These are phyloP conservation scores for Himantopus leucocephalus DNA, from an alignment of 2,113 vertebrate species.

Conservation along the genomic window DNA sequence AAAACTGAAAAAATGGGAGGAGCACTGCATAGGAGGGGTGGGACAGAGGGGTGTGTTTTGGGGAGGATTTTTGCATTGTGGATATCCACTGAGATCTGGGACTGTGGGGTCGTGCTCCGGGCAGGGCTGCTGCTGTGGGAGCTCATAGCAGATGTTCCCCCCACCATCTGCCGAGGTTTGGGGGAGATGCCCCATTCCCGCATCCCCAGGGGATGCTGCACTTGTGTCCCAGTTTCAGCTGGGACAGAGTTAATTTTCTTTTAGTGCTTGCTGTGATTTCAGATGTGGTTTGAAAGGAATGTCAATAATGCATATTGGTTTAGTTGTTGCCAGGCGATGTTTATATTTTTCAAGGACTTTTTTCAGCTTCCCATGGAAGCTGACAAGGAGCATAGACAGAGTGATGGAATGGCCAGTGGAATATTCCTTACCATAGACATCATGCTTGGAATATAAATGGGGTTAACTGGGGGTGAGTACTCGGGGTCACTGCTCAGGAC, in stretches of 20 bases:
- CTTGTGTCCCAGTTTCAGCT: too few species aligned
- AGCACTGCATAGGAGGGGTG: accelerated
- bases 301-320: not conserved
- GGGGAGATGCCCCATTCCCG: not conserved
- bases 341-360: not conserved
- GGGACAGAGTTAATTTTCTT: not conserved
- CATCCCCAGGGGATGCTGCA: not conserved
- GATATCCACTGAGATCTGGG: too few species aligned
- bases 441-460: not conserved
- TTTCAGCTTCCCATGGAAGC: not conserved
- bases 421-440: not conserved
- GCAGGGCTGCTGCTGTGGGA: not conserved
- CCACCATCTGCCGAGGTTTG: not conserved
- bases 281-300: not conserved
- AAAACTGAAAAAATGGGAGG: not conserved
- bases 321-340: not conserved
- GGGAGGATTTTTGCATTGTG: not conserved
- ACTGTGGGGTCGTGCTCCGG: accelerated
- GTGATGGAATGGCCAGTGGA: not conserved
- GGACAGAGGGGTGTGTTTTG: too few species aligned
- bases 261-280: not conserved
- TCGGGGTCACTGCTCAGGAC: not conserved
- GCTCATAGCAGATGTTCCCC: too few species aligned
- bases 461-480: not conserved
- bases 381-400: not conserved